A percentile compares a stretch with the other conserved stretches of the same genome.
phyloP scores from a whole-genome alignment of 2,797 vertebrate genomes.

The Sebastes vulpes region DNA sequence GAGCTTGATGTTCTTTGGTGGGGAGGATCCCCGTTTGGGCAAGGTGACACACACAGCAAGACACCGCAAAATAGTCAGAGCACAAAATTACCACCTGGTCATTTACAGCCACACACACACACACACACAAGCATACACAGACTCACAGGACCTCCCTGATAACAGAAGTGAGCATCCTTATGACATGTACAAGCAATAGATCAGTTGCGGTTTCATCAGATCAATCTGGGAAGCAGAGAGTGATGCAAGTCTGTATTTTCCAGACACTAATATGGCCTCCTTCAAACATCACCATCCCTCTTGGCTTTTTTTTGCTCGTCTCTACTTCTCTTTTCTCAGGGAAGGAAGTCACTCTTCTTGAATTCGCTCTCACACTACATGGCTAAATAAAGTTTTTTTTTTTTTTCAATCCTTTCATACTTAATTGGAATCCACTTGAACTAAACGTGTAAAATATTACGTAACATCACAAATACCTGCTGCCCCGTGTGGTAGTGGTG shows the following conservation, averaged over 20 bases:
- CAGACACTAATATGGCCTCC: neutral
- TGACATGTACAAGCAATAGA: neutral
- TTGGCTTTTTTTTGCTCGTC: neutral
- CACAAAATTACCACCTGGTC: constrained; percentile 77
- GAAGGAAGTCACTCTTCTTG: constrained; percentile 26
- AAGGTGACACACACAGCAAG: constrained; percentile 46
- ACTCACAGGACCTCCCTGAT: neutral
- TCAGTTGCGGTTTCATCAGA: neutral
- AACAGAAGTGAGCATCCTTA: neutral
- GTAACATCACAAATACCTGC: neutral
- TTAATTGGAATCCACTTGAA: neutral
- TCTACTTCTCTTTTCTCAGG: constrained; percentile 43
- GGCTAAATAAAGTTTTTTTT: neutral
- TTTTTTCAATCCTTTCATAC: neutral
- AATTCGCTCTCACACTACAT: neutral
- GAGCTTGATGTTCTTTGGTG: neutral
- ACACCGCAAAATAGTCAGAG: constrained; percentile 59
- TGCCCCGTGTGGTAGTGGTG: neutral
- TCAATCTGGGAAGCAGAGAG: constrained; percentile 7
- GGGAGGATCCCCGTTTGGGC: constrained; percentile 22
- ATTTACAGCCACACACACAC: constrained; percentile 31
- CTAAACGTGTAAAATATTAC: neutral
- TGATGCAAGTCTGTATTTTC: constrained; percentile 13
- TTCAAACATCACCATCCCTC: neutral
- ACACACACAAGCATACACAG: neutral